Conservation (phyloP, 2,113 vertebrate species). For the Reinhardtius hippoglossoides region DNA sequence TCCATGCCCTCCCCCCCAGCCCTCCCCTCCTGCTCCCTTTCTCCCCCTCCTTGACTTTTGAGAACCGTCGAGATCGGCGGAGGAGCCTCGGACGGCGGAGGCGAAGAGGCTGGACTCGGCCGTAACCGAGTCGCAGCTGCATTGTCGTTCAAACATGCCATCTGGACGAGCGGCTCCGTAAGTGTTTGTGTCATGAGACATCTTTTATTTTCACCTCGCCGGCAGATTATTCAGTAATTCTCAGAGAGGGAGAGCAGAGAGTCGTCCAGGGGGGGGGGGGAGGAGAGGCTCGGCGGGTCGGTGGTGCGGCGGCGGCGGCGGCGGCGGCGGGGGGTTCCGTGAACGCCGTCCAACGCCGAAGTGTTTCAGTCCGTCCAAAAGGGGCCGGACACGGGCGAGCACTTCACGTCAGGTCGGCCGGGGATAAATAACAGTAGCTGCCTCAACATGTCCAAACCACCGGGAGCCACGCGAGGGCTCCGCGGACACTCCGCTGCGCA, state of each 20-base stretch:
- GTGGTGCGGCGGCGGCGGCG: neutral
- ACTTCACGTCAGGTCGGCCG: conserved; percentile 66
- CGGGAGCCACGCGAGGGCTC: conserved; percentile 63
- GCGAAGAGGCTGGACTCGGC: conserved; percentile 74
- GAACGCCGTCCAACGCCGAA: conserved; percentile 13
- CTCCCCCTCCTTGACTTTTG: conserved; percentile 79
- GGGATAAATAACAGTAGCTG: conserved; percentile 75
- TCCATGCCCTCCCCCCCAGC: neutral
- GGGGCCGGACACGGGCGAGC: conserved; percentile 73
- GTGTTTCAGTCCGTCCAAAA: conserved; percentile 55
- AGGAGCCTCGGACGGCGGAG: conserved; percentile 74
- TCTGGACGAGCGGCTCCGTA: conserved; percentile 81
- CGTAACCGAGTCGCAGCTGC: conserved; percentile 70
- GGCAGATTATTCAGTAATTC: conserved; percentile 76
- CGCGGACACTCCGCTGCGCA: conserved; percentile 76
- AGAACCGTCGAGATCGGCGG: conserved; percentile 84
- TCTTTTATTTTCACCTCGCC: conserved; percentile 62
- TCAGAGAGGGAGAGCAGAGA: neutral
- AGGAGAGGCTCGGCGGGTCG: conserved; percentile 74
- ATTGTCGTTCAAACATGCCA: conserved; percentile 70
- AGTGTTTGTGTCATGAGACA: conserved; percentile 82
- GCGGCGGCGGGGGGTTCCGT: conserved; percentile 50
- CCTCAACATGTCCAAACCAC: conserved; percentile 70
- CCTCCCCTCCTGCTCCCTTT: conserved; percentile 2
- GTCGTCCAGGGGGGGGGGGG: conserved; percentile 10